Base-by-base conservation (phyloP, 1,140 invertebrate species). In the Neelides sp. region DNA sequence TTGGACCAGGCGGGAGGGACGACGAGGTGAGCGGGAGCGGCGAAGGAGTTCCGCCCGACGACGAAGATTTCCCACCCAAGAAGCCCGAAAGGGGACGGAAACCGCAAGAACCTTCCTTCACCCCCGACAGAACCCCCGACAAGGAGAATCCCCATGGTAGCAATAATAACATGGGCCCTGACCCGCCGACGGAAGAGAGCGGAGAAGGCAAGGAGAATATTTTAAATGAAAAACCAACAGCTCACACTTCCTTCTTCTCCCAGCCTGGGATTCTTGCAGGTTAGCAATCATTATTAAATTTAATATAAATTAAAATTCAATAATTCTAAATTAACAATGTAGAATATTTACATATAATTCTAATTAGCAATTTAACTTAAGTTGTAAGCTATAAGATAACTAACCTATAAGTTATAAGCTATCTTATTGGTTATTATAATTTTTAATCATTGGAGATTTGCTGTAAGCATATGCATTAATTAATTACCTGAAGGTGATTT, bases 221-320 rank as follows among this genome's bases (percentile, higher is more conserved):
- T 8, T 50, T 52, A 15, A 17, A 45, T 24, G 51, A 50, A 47
- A 51, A 36, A 42, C 7, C 43, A 34, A 50, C 52, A 17, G n/a
- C 44, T 22, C 48, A 27, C 24, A 44, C 84, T 61, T 87, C 86
- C 57, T 91, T 94, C 75, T 91, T 94, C 68, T 83, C 85, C 55
- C 88, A 93, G 70, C 90, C 91, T 32, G 89, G 89, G 61, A 90
- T 94, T 49, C 73, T 95, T 60, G 89, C 89, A 67, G 90, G 90
- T 94, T 71, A 68, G 63, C 62, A 32, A 8, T 20, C 13, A 43
- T 22, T 26, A 4, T 40, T 15, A 13, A 13, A 10, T n/a, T 26
- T n/a, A n/a, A 50, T 43, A 2, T 1, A 2, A 41, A n/a, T 24
- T 22, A 15, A 40, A 22, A 5, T 12, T 34, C 7, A 30, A 32